Evolutionary conservation across 2,888 invertebrate species (phyloP).

Genomic region (Athalia rosae): DNA sequence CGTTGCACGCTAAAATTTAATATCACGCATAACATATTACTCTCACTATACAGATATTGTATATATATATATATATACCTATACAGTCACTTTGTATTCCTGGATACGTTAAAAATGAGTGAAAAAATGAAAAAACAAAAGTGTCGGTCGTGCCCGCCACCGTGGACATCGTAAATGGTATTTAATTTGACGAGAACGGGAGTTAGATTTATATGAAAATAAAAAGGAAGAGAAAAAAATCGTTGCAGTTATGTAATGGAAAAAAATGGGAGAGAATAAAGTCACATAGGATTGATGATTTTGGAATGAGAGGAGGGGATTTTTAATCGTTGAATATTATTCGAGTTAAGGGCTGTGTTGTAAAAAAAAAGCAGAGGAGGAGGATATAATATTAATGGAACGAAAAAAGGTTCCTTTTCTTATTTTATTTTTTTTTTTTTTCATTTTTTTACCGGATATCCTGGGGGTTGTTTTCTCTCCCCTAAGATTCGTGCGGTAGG

Average conservation of each 20-base stretch:
- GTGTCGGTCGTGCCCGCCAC: background rate
- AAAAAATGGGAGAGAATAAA: no score
- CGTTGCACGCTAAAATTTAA: conserved; percentile 63
- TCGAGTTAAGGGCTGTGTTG: no score
- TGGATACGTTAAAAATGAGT: background rate
- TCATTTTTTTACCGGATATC: conserved; percentile 5
- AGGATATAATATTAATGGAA: background rate
- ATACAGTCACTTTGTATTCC: background rate
- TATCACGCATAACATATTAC: conserved; percentile 57
- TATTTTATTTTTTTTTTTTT: no score
- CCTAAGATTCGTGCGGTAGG: no score
- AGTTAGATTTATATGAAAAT: no score
- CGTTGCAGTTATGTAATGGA: no score
- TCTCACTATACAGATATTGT: conserved; percentile 7
- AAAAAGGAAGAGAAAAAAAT: no score
- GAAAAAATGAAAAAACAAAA: background rate
- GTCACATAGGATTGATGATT: no score
- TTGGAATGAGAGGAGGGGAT: background rate
- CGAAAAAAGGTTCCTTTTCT: background rate
- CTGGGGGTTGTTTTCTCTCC: no score
- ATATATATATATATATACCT: background rate
- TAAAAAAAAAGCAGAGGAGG: background rate
- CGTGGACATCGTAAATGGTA: background rate
- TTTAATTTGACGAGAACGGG: no score
- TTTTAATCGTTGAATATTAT: background rate